Evolutionary conservation across 2,113 vertebrate species (phyloP).

Genomic region (Pipra filicauda): DNA sequence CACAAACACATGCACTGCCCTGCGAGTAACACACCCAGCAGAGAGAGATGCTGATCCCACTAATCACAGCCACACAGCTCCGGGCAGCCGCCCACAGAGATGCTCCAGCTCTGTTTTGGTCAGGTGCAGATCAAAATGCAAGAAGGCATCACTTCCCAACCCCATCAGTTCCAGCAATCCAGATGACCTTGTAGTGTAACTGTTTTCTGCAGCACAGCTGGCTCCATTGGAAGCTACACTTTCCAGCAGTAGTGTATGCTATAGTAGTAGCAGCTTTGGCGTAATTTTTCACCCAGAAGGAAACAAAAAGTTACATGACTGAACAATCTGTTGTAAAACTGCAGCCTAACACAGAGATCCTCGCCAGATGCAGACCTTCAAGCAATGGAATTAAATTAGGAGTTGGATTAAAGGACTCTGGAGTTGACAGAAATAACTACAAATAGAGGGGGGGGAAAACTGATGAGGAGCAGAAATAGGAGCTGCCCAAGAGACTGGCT

Average conservation of each 20-base stretch:
- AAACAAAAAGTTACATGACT: not conserved
- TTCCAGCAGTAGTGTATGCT: constrained; percentile 38
- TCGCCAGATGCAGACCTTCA: constrained; percentile 17
- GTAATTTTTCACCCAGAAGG: constrained; percentile 12
- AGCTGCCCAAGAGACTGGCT: not conserved
- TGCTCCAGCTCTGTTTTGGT: not conserved
- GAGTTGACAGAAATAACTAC: not conserved
- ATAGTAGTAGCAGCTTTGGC: constrained; percentile 31
- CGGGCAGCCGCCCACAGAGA: not conserved
- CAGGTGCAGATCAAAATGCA: not conserved
- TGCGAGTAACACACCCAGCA: not conserved
- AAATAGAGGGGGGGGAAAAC: not conserved
- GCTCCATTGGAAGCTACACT: not conserved
- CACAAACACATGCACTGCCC: not conserved
- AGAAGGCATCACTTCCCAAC: not conserved
- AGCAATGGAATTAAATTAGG: not conserved
- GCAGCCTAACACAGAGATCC: not conserved
- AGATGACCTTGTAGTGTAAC: constrained; percentile 46
- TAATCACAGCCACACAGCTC: not conserved
- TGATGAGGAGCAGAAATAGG: not conserved
- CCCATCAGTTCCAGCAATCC: not conserved
- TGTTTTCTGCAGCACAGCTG: constrained; percentile 40
- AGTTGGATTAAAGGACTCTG: not conserved
- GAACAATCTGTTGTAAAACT: not conserved
- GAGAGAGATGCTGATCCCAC: not conserved